Conservation (phyloP, 2,113 vertebrate species). For the Arizona elegans region DNA sequence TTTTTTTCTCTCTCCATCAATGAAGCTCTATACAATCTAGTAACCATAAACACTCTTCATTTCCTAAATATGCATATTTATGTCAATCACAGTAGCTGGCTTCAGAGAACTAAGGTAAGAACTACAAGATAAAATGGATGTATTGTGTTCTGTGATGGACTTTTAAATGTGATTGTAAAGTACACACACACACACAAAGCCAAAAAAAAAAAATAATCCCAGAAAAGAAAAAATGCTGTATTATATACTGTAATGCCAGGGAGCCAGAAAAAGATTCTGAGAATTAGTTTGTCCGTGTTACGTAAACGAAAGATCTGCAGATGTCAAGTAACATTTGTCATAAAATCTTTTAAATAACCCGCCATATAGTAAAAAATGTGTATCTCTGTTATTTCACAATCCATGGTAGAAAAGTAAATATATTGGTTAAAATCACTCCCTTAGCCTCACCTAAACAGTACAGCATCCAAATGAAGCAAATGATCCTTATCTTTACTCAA, state of each 20-base stretch:
- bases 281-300: not conserved
- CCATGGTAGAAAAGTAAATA: not conserved
- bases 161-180: not conserved
- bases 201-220: not conserved
- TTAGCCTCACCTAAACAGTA: not conserved
- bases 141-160: not conserved
- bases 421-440: not conserved
- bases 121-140: not conserved
- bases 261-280: not conserved
- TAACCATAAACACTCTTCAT: not conserved
- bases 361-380: not conserved
- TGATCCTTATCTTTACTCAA: not conserved
- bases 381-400: not conserved
- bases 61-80: not conserved
- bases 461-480: not conserved
- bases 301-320: not conserved
- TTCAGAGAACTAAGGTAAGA: not conserved
- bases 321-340: not conserved
- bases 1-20: not conserved
- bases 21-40: rapidly evolving
- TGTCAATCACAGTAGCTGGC: not conserved
- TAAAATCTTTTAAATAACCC: not conserved
- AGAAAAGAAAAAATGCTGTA: not conserved
- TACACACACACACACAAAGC: not conserved
- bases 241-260: not conserved